Conservation (phyloP, 1,140 invertebrate species). For the Drosophila ogumai region DNA sequence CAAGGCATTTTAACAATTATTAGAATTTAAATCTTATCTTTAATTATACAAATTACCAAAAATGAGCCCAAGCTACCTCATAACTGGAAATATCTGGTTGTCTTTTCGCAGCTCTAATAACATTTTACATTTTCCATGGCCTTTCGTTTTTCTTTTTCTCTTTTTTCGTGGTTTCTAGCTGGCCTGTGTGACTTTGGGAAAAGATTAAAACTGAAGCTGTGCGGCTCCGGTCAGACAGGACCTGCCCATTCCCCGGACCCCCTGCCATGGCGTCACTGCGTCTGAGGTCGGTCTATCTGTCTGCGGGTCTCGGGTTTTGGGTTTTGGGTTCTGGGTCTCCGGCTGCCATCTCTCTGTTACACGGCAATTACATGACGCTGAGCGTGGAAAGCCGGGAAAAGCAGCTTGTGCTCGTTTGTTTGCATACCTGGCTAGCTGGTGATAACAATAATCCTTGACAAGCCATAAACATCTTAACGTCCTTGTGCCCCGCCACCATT, state of each 20-base stretch:
- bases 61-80: background rate
- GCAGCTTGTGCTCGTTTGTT: conserved; percentile 58
- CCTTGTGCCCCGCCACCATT: conserved; percentile 45
- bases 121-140: conserved; percentile 54
- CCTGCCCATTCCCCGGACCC: background rate
- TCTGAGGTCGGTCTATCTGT: conserved; percentile 21
- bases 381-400: conserved; percentile 49
- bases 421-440: conserved; percentile 79
- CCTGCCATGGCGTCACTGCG: background rate
- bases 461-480: conserved; percentile 83
- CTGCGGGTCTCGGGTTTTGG: background rate
- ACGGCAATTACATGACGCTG: conserved; percentile 67
- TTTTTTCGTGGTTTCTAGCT: background rate
- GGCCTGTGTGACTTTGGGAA: conserved; percentile 22
- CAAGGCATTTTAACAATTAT: background rate
- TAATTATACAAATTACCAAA: background rate
- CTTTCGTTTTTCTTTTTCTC: background rate
- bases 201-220: conserved; percentile 70
- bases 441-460: conserved; percentile 84
- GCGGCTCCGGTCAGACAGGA: conserved; percentile 28
- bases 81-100: background rate
- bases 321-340: background rate
- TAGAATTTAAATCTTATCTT: background rate
- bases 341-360: conserved; percentile 36
- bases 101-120: conserved; percentile 31